Evolutionary conservation across 2,113 vertebrate species (phyloP).

Genomic region (Heteronetta atricapilla): DNA sequence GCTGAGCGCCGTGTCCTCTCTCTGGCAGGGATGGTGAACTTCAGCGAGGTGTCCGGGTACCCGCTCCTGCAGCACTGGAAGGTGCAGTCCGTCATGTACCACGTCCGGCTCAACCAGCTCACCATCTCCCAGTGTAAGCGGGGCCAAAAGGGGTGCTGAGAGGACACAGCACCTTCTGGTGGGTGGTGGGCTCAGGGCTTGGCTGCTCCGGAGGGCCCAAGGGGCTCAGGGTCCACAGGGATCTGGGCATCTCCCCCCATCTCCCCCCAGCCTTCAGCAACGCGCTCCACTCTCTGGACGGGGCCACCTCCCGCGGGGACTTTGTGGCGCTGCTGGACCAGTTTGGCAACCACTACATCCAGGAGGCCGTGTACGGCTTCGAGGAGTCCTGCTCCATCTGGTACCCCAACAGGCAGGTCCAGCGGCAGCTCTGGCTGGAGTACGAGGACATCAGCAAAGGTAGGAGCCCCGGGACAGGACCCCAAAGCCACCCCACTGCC

Average conservation of each 20-base stretch:
- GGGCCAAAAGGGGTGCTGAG: background rate
- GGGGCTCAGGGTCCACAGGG: background rate
- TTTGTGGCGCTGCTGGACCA: conserved; percentile 92
- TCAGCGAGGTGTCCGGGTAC: conserved; percentile 96
- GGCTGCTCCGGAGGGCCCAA: background rate
- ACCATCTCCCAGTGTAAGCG: conserved; percentile 91
- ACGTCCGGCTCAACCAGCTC: conserved; percentile 93
- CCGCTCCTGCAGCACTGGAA: conserved; percentile 95
- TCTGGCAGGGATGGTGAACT: conserved; percentile 93
- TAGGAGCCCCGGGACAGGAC: conserved; percentile 20
- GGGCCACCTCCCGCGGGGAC: conserved; percentile 89
- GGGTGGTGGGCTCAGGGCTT: background rate
- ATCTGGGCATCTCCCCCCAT: background rate
- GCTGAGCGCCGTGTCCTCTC: background rate
- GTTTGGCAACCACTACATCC: conserved; percentile 98
- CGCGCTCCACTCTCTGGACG: conserved; percentile 93
- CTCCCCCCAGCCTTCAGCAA: conserved; percentile 87
- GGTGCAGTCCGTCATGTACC: conserved; percentile 91
- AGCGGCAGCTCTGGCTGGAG: conserved; percentile 95
- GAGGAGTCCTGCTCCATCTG: conserved; percentile 97
- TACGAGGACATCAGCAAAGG: conserved; percentile 99
- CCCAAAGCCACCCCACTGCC: background rate
- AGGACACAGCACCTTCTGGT: background rate
- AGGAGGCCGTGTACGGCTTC: conserved; percentile 96
- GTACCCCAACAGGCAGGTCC: conserved; percentile 97